These are phyloP conservation scores for Hippocampus barbouri DNA, from an alignment of 2,113 vertebrate genomes.

Conservation along the genomic window DNA sequence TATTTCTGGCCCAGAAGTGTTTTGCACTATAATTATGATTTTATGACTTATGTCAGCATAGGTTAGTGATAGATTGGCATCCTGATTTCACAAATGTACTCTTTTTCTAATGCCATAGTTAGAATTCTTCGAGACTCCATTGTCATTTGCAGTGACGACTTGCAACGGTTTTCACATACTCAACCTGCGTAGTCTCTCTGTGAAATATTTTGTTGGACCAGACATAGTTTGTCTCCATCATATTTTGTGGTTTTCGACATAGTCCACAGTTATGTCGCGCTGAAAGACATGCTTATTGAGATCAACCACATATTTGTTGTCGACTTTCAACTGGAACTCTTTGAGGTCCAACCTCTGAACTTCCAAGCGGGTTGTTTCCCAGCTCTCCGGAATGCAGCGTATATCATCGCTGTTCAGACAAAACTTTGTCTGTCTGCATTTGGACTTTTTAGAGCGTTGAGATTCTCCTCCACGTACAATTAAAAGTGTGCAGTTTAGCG, in stretches of 20 bases:
- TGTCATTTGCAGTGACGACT: too few relatives aligned
- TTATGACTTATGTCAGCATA: too few relatives aligned
- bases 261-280: neutral
- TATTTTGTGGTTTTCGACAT: neutral
- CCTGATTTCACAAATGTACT: too few relatives aligned
- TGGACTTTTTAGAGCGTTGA: neutral
- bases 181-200: neutral
- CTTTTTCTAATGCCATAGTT: too few relatives aligned
- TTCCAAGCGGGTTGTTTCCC: neutral
- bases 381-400: neutral
- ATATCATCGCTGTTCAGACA: slow-evolving; percentile 39
- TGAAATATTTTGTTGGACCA: neutral
- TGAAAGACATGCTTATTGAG: neutral
- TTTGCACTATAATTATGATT: too few relatives aligned
- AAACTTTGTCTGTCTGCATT: neutral
- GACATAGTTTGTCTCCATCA: neutral
- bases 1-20: too few relatives aligned
- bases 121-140: too few relatives aligned
- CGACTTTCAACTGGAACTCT: neutral
- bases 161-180: neutral
- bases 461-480: neutral
- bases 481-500: neutral
- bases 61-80: too few relatives aligned
- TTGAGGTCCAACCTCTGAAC: slow-evolving; percentile 1
- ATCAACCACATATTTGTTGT: neutral